Evolutionary conservation across 1,140 invertebrate species (phyloP), one percentile per base, ranked within the genome.

Genomic region (Grapholita molesta): DNA sequence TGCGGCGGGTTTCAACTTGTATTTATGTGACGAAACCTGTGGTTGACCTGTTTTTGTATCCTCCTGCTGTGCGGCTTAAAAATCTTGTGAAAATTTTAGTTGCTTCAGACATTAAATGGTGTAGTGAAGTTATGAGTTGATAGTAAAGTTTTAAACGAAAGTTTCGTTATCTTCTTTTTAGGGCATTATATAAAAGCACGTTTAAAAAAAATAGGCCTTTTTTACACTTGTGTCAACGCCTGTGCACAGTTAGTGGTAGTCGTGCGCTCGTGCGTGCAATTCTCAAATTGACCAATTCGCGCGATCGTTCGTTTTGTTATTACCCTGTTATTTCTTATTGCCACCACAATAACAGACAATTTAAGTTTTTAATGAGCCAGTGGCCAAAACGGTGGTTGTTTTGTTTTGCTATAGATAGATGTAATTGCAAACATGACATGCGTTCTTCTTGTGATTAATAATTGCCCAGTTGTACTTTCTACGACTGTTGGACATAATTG

Each of bases 221-320:
- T 35, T 35, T 38, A 5, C 42, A 48, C 42, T 48, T 21, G 7
- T 48, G 18, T 5, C 3, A 0, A 48, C 42, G 42, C 9, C 42
- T 48, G 18, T 21, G n/a, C n/a, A 21, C 8, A 21, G 42, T 48
- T 48, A 48, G 6, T 18, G 28, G 42, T 25, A 61, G 55, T 61
- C 55, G 55, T 61, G 55, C 55, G 55, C 55, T 61, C 55, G 55
- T 61, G 55, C 55, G 55, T 61, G n/a, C 55, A 30, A 30, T 61
- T 61, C 55, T 61, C 55, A 61, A 61, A 61, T 61, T 61, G 55
- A 61, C 55, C 55, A 61, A 61, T 61, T 61, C 55, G n/a, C 55
- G 55, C 24, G 28, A 61, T 61, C 55, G 28, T 61, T 61, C 24
- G 24, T 61, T 61, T 28, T 30, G 55, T 61, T 61, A 61, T 61